phyloP scores from a whole-genome alignment of 1,140 invertebrate genomes.

The Panagrolaimus sp. region DNA sequence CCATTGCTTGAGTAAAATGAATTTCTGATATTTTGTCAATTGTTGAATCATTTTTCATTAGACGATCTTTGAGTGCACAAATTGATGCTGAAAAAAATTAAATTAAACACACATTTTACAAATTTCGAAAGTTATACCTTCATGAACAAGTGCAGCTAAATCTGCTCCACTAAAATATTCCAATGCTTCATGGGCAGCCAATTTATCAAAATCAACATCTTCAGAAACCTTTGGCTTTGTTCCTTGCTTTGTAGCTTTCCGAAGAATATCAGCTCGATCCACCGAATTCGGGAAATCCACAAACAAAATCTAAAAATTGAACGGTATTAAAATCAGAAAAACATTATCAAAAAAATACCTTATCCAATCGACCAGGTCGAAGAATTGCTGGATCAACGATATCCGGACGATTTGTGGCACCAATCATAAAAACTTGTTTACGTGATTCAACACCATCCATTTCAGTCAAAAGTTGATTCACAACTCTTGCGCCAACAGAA shows the following conservation, averaged over 20 bases:
- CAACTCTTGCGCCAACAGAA: slow-evolving; percentile 69
- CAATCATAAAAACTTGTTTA: slow-evolving; percentile 82
- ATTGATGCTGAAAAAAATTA: not conserved
- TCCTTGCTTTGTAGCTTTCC: slow-evolving; percentile 80
- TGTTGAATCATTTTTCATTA: slow-evolving; percentile 21
- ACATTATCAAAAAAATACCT: too few relatives aligned
- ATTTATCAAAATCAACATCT: slow-evolving; percentile 71
- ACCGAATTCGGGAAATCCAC: slow-evolving; percentile 77
- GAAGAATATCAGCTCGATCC: slow-evolving; percentile 81
- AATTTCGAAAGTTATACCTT: slow-evolving; percentile 64
- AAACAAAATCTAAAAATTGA: slow-evolving; percentile 81
- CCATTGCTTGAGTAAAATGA: slow-evolving; percentile 68
- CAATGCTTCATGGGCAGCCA: slow-evolving; percentile 32
- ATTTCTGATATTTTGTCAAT: slow-evolving; percentile 61
- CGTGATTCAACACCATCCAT: slow-evolving; percentile 91
- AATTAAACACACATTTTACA: not conserved
- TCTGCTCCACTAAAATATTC: slow-evolving; percentile 71
- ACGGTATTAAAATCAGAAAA: too few relatives aligned
- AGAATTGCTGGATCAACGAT: slow-evolving; percentile 92
- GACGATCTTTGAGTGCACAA: not conserved
- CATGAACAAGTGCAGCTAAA: slow-evolving; percentile 75
- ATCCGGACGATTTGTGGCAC: slow-evolving; percentile 90
- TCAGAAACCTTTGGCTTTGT: slow-evolving; percentile 70
- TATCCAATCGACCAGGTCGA: slow-evolving; percentile 85
- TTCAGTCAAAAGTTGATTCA: slow-evolving; percentile 94